Conservation (phyloP, 2,888 invertebrate species). For the Chrysolina haemoptera region DNA sequence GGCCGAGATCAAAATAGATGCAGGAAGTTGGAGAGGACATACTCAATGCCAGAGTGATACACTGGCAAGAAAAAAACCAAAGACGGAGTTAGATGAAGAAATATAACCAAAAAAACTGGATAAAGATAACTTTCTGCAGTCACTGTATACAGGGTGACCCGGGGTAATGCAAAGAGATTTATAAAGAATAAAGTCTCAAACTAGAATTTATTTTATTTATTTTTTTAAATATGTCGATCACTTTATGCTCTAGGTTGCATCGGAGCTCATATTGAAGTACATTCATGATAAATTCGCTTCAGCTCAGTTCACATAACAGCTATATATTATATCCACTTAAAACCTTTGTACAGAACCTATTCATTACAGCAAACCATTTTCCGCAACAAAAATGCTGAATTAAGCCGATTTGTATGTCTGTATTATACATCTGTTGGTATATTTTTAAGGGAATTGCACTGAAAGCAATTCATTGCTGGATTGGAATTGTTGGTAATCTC, state of each 20-base stretch:
- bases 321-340: constrained; percentile 4
- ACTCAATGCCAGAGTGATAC: too few relatives aligned
- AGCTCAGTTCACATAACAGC: background rate
- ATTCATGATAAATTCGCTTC: constrained; percentile 9
- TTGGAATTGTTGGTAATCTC: background rate
- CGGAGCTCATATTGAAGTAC: background rate
- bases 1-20: too few relatives aligned
- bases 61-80: too few relatives aligned
- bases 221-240: too few relatives aligned
- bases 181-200: too few relatives aligned
- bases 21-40: too few relatives aligned
- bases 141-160: too few relatives aligned
- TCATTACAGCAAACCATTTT: constrained; percentile 1
- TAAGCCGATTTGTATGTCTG: background rate
- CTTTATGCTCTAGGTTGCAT: background rate
- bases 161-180: too few relatives aligned
- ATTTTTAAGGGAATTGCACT: background rate
- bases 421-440: constrained; percentile 6
- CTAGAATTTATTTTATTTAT: too few relatives aligned
- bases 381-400: background rate
- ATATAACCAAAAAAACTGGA: too few relatives aligned
- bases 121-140: too few relatives aligned
- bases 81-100: too few relatives aligned
- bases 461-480: background rate
- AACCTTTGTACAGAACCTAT: background rate